Percentiles rank a stretch among this genome's conserved stretches.
phyloP scores from a whole-genome alignment of 2,113 vertebrate species.

The Petrocephalus zakoni region DNA sequence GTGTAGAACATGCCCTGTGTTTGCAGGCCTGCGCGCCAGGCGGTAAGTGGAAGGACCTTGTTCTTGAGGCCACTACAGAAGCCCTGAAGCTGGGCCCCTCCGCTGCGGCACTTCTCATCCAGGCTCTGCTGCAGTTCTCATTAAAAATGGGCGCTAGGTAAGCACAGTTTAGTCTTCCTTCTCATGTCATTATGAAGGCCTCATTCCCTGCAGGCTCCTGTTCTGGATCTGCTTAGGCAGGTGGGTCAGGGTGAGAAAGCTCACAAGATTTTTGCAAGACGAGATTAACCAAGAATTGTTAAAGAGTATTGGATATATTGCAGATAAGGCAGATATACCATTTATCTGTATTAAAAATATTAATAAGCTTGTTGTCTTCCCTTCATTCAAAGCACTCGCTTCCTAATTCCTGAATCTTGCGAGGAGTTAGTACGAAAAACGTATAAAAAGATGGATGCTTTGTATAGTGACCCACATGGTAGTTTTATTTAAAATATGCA shows the following conservation, averaged over 20 bases:
- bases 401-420: not conserved
- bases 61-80: slow-evolving; percentile 82
- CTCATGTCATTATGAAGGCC: not conserved
- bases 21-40: slow-evolving; percentile 65
- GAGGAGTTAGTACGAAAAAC: not conserved
- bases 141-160: slow-evolving; percentile 82
- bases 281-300: not conserved
- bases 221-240: not conserved
- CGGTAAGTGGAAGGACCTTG: slow-evolving; percentile 79
- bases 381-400: not conserved
- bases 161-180: not conserved
- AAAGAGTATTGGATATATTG: too few relatives aligned
- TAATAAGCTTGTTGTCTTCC: not conserved
- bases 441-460: not conserved
- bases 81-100: slow-evolving; percentile 75
- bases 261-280: not conserved
- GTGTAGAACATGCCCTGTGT: not conserved
- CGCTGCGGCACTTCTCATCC: slow-evolving; percentile 74
- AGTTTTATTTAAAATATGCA: not conserved
- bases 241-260: not conserved
- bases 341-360: not conserved
- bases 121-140: slow-evolving; percentile 80
- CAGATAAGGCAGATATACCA: too few relatives aligned
- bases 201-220: not conserved
- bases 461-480: not conserved